Conservation (phyloP, 2,888 invertebrate species). For the Anodontia alba region DNA sequence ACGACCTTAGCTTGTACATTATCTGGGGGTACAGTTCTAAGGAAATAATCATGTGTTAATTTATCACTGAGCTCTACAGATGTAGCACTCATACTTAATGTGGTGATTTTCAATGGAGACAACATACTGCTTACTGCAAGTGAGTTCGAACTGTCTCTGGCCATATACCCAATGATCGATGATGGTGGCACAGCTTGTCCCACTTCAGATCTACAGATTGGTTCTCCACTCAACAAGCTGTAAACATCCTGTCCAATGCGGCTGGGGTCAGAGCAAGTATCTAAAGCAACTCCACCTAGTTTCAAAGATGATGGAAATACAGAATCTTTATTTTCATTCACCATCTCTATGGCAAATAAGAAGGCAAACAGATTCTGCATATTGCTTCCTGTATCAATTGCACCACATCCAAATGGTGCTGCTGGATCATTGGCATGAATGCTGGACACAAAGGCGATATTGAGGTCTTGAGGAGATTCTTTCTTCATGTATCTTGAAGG, state of each 20-base stretch:
- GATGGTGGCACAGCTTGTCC: slow-evolving; percentile 72
- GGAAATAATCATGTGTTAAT: slow-evolving; percentile 74
- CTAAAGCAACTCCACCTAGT: slow-evolving; percentile 83
- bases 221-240: slow-evolving; percentile 82
- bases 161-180: slow-evolving; percentile 81
- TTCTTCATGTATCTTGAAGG: slow-evolving; percentile 78
- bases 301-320: slow-evolving; percentile 70
- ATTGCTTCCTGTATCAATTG: slow-evolving; percentile 76
- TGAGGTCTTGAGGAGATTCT: slow-evolving; percentile 76
- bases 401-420: slow-evolving; percentile 83
- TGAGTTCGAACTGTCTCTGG: slow-evolving; percentile 76
- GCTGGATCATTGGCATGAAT: slow-evolving; percentile 82
- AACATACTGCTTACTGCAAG: slow-evolving; percentile 81
- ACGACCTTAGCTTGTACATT: slow-evolving; percentile 77
- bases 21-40: slow-evolving; percentile 81
- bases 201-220: slow-evolving; percentile 76
- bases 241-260: slow-evolving; percentile 83
- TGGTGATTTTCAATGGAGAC: slow-evolving; percentile 79
- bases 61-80: slow-evolving; percentile 76
- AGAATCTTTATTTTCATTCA: slow-evolving; percentile 79
- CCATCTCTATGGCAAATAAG: slow-evolving; percentile 84
- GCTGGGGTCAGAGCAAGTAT: slow-evolving; percentile 82
- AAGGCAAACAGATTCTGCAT: slow-evolving; percentile 85
- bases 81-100: slow-evolving; percentile 83
- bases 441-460: slow-evolving; percentile 84